Percentiles rank a stretch among this genome's conserved stretches.
phyloP scores from a whole-genome alignment of 2,797 vertebrate genomes.

The Vespertilio murinus region DNA sequence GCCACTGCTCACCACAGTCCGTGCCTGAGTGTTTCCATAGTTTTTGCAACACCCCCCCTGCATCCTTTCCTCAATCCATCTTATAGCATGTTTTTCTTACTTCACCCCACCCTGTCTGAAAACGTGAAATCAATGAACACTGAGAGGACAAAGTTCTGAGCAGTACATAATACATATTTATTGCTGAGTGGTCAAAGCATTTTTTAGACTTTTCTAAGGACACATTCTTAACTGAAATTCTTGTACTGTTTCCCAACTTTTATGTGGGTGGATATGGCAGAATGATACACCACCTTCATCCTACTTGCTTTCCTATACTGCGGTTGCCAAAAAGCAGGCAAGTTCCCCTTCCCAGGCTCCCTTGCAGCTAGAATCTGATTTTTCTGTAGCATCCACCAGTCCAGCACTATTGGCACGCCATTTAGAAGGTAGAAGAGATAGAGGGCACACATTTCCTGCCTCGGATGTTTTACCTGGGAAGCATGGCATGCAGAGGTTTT shows the following conservation, averaged over 20 bases:
- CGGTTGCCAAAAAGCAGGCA: background rate
- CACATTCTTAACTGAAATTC: background rate
- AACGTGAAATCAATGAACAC: background rate
- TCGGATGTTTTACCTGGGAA: background rate
- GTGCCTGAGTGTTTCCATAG: background rate
- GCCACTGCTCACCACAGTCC: background rate
- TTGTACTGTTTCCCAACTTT: background rate
- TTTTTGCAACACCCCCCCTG: fast-evolving
- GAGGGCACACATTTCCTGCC: no score
- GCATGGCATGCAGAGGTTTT: fast-evolving
- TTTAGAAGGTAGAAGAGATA: background rate
- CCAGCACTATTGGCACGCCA: background rate
- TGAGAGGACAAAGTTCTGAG: background rate
- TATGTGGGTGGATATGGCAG: fast-evolving
- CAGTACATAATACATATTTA: fast-evolving
- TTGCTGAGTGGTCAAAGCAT: background rate
- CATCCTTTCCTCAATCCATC: no score
- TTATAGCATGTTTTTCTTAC: fast-evolving
- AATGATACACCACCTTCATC: fast-evolving
- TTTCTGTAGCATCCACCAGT: background rate
- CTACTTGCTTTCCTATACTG: background rate
- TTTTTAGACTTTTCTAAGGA: background rate
- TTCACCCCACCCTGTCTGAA: background rate
- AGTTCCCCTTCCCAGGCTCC: background rate
- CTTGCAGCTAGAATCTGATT: background rate